Evolutionary conservation across 1,140 invertebrate genomes (phyloP).

Genomic region (Drosophila pectinifera): DNA sequence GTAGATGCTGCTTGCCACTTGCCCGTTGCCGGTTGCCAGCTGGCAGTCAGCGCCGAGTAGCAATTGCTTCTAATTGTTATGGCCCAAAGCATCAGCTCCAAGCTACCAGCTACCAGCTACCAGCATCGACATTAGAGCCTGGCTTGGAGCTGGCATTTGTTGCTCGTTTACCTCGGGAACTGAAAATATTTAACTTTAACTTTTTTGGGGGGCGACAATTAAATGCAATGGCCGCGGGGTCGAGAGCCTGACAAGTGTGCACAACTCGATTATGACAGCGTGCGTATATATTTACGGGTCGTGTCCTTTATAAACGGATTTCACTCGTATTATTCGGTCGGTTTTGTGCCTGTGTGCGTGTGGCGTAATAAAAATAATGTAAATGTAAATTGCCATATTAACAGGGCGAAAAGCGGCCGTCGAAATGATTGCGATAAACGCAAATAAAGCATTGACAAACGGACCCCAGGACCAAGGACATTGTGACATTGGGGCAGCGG

Average conservation of each 20-base stretch:
- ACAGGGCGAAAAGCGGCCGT: slow-evolving; percentile 56
- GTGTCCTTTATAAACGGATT: slow-evolving; percentile 47
- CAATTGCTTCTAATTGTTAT: slow-evolving; percentile 81
- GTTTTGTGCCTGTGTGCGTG: slow-evolving; percentile 1
- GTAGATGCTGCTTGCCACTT: slow-evolving; percentile 20
- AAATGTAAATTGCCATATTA: slow-evolving; percentile 82
- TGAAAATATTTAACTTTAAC: slow-evolving; percentile 64
- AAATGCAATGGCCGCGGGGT: slow-evolving; percentile 60
- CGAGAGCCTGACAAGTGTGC: slow-evolving; percentile 36
- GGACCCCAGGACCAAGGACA: slow-evolving; percentile 34
- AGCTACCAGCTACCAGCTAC: background rate
- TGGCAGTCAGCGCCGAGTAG: slow-evolving; percentile 59
- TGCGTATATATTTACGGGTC: slow-evolving; percentile 17
- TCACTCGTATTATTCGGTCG: slow-evolving; percentile 26
- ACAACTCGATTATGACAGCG: slow-evolving; percentile 65
- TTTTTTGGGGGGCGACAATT: slow-evolving; percentile 44
- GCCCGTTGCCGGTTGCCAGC: slow-evolving; percentile 35
- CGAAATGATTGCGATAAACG: slow-evolving; percentile 76
- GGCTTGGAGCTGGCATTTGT: slow-evolving; percentile 22
- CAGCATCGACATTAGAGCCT: slow-evolving; percentile 12
- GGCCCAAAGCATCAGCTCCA: slow-evolving; percentile 41
- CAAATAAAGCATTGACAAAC: slow-evolving; percentile 78
- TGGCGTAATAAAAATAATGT: slow-evolving; percentile 75
- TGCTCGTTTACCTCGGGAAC: slow-evolving; percentile 41
- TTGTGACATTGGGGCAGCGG: slow-evolving; percentile 5